Conservation (phyloP, 2,888 invertebrate genomes). For the Drosophila affinis region DNA sequence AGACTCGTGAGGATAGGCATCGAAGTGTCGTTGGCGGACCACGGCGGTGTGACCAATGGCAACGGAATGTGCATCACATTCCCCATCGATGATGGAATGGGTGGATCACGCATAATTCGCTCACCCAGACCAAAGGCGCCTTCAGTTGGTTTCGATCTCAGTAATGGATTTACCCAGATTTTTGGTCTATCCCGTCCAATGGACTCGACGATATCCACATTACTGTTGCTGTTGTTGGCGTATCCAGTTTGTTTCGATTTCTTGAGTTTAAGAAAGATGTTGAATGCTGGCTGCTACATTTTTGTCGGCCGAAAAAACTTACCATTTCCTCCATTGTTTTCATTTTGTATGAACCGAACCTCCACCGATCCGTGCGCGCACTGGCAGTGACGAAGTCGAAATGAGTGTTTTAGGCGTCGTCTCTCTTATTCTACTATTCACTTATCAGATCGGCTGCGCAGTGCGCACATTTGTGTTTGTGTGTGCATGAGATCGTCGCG, state of each 20-base stretch:
- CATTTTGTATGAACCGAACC: not conserved
- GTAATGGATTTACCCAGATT: not conserved
- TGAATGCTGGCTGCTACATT: not conserved
- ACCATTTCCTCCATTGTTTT: not conserved
- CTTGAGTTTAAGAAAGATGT: not conserved
- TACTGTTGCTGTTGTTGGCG: conserved; percentile 2
- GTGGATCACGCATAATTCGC: not conserved
- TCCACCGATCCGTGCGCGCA: not conserved
- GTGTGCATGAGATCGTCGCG: not conserved
- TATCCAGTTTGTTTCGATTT: not conserved
- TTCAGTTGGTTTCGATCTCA: not conserved
- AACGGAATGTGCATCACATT: too few relatives aligned
- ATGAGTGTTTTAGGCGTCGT: not conserved
- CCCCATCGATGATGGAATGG: too few relatives aligned
- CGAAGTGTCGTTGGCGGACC: too few relatives aligned
- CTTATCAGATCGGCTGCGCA: not conserved
- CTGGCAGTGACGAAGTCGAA: not conserved
- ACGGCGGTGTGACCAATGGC: too few relatives aligned
- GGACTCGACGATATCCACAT: conserved; percentile 12
- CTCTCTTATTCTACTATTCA: not conserved
- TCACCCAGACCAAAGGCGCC: too few relatives aligned
- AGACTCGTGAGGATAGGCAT: not conserved
- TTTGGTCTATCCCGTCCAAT: not conserved
- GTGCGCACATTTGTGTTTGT: not conserved
- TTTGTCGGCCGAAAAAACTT: not conserved